phyloP scores from a whole-genome alignment of 2,888 invertebrate genomes.

The Drosophila dives region DNA sequence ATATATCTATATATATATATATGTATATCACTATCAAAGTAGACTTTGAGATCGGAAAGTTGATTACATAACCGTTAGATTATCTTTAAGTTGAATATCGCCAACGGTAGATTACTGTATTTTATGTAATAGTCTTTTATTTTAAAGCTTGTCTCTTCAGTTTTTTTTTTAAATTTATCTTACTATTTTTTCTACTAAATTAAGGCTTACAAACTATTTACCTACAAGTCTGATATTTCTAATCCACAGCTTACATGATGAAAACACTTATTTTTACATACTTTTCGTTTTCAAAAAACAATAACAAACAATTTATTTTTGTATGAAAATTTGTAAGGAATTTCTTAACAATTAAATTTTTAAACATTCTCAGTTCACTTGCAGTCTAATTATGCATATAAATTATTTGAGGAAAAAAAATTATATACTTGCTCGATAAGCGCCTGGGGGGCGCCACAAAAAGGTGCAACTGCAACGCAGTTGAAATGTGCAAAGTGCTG shows the following conservation, averaged over 20 bases:
- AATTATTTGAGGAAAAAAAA: not conserved
- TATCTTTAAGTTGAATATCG: not conserved
- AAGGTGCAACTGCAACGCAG: conserved; percentile 33
- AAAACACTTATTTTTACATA: not conserved
- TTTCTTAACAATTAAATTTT: conserved; percentile 34
- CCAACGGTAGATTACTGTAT: not conserved
- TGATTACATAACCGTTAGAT: not conserved
- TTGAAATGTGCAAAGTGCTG: conserved; percentile 12
- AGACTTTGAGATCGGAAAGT: not conserved
- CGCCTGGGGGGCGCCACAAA: conserved; percentile 30
- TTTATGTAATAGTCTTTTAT: too few species aligned
- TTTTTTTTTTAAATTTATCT: not conserved
- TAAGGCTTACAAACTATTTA: not conserved
- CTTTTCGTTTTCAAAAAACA: not conserved
- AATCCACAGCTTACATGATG: not conserved
- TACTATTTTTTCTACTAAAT: not conserved
- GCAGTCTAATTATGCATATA: conserved; percentile 27
- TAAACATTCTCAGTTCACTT: conserved; percentile 48
- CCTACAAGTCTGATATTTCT: not conserved
- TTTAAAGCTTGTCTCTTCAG: not conserved
- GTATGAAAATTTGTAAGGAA: not conserved
- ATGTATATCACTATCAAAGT: not conserved
- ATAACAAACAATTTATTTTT: not conserved
- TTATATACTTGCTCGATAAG: not conserved
- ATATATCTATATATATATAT: not conserved